Evolutionary conservation across 1,140 invertebrate genomes (phyloP), one percentile per base, ranked within the genome.

Genomic region (Penaeus japonicus): DNA sequence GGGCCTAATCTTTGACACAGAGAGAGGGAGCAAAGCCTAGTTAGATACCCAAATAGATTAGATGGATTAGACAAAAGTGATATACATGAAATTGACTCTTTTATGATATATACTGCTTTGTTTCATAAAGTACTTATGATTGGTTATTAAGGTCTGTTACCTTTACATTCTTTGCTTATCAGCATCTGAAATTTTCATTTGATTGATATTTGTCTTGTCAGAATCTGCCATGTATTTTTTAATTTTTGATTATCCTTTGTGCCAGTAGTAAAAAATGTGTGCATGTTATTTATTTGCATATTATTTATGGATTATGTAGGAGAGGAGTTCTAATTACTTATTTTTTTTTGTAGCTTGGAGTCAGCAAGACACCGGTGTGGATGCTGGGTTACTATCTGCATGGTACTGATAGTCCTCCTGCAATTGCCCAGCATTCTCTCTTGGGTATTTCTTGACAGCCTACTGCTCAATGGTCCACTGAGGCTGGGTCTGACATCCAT

Each of bases 391-490:
- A 57, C 35, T 32, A 20, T n/a, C 17, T 55, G 39, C 4, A 73
- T 82, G 54, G 24, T 57, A 24, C 4, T 78, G 24, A 84, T 65
- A 15, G 18, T 82, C 18, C 32, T 20, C 0, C 57, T 81, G 20
- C 87, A 88, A 35, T 22, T 88, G 7, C 79, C 87, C 27, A 39
- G 62, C 39, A 62, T 88, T 1, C 27, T 88, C 32, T 65, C 87
- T 24, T 88, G 87, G 87, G 53, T 88, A 22, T 65, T 88, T 30
- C 70, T 88, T 24, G 87, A 88, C 70, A 75, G 62, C 35, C 70
- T 88, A n/a, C 65, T 88, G 20, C 81, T 88, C 12, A 88, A 88
- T 32, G 87, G 87, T 18, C 87, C 87, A 54, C 65, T 88, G 47
- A 39, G 87, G 55, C 80, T 88, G 24, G 10, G 47, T 39, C 54